phyloP scores from a whole-genome alignment of 2,888 invertebrate genomes.

The Lepas anatifera region DNA sequence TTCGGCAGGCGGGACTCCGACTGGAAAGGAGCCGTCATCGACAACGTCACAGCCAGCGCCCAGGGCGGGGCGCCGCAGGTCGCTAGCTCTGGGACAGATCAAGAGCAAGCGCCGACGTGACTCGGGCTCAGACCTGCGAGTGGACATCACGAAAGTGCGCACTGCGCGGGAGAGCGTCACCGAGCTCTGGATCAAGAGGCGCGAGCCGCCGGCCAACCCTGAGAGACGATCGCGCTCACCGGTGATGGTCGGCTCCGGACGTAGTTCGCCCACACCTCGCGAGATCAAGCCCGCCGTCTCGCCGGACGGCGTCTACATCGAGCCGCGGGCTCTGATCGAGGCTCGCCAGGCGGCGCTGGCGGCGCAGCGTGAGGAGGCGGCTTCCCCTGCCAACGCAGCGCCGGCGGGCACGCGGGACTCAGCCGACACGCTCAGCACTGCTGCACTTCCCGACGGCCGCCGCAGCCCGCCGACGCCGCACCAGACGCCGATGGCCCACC shows the following conservation, averaged over 20 bases:
- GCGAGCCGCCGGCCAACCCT: slow-evolving; percentile 23
- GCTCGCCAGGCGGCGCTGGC: slow-evolving; percentile 3
- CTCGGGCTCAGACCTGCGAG: not conserved
- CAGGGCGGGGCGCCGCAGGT: slow-evolving; percentile 18
- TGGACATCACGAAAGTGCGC: slow-evolving; percentile 23
- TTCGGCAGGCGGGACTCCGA: slow-evolving; percentile 31
- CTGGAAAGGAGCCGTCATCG: slow-evolving; percentile 20
- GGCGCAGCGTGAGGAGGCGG: not conserved
- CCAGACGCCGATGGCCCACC: not conserved
- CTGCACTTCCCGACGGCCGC: not conserved
- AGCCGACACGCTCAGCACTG: not conserved
- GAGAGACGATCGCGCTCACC: slow-evolving; percentile 15
- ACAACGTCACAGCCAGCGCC: not conserved
- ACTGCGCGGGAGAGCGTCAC: slow-evolving; percentile 23
- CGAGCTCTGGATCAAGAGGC: slow-evolving; percentile 21
- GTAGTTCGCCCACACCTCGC: slow-evolving; percentile 21
- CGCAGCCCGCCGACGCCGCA: not conserved
- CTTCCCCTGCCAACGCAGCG: not conserved
- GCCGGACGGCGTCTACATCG: slow-evolving; percentile 28
- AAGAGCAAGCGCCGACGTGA: slow-evolving; percentile 20
- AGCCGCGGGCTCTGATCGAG: slow-evolving; percentile 4
- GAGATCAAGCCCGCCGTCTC: slow-evolving; percentile 16
- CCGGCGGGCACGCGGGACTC: not conserved
- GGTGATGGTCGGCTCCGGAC: slow-evolving; percentile 20
- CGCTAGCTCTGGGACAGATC: slow-evolving; percentile 17